Evolutionary conservation across 2,888 invertebrate genomes (phyloP).

Genomic region (Tinea semifulvella): DNA sequence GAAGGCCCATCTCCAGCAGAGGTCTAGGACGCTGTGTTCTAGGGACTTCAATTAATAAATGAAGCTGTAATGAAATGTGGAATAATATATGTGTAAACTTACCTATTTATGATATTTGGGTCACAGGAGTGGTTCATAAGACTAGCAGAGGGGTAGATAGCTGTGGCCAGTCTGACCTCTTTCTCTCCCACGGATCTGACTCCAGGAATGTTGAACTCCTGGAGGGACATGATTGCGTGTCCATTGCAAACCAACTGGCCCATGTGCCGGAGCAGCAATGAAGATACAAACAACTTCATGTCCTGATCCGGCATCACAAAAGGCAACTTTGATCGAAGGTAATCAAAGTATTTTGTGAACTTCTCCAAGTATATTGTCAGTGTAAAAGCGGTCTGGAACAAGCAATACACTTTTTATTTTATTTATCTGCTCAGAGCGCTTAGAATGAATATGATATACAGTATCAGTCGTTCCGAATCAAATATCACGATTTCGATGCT

Average conservation of each 20-base stretch:
- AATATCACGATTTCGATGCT: no score
- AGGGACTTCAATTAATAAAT: no score
- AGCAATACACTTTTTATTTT: no score
- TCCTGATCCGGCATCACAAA: constrained; percentile 33
- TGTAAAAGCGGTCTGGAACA: constrained; percentile 71
- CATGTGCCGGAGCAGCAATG: constrained; percentile 76
- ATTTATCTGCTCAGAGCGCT: no score
- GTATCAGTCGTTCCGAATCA: no score
- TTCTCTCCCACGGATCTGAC: constrained; percentile 30
- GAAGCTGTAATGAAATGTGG: no score
- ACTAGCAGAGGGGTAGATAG: constrained; percentile 86
- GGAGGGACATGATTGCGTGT: constrained; percentile 63
- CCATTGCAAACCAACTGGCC: constrained; percentile 86
- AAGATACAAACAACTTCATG: constrained; percentile 66
- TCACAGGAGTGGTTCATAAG: constrained; percentile 95
- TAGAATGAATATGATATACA: no score
- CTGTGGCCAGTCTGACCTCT: constrained; percentile 71
- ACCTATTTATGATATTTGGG: constrained; percentile 81
- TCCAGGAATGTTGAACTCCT: constrained; percentile 22
- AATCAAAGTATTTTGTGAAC: constrained; percentile 71
- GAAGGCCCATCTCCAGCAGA: no score
- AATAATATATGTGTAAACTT: no score
- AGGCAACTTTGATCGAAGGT: constrained; percentile 44
- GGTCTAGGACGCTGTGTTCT: no score
- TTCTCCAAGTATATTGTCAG: constrained; percentile 71